Percentiles rank a stretch among this genome's conserved stretches.
Evolutionary conservation across 1,140 invertebrate genomes (phyloP).

Genomic region (Drosophila orosa): DNA sequence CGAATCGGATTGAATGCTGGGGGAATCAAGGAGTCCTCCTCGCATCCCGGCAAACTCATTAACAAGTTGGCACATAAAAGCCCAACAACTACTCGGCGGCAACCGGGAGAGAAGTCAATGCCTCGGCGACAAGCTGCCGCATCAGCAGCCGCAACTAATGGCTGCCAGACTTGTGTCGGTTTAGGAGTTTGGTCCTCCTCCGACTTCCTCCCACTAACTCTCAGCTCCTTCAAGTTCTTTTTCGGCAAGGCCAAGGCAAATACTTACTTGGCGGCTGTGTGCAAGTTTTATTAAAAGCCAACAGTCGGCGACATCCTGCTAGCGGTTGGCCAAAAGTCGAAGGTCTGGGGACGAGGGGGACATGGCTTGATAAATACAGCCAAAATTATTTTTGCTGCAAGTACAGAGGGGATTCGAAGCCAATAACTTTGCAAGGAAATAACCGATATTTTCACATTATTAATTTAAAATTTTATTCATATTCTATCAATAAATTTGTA

Average conservation of each 20-base stretch:
- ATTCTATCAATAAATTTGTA: background rate
- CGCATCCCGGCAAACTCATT: slow-evolving; percentile 67
- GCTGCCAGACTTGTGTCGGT: slow-evolving; percentile 58
- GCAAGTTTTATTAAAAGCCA: slow-evolving; percentile 80
- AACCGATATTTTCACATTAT: background rate
- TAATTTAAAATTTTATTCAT: background rate
- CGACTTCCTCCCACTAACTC: background rate
- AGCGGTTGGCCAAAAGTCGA: slow-evolving; percentile 37
- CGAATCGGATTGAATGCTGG: slow-evolving; percentile 3
- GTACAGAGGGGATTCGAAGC: background rate
- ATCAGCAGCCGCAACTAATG: slow-evolving; percentile 73
- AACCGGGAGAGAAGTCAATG: slow-evolving; percentile 58
- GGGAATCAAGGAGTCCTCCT: background rate
- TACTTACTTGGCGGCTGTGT: slow-evolving; percentile 61
- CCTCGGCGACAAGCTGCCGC: slow-evolving; percentile 69
- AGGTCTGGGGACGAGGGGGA: slow-evolving; percentile 5
- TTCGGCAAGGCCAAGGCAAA: slow-evolving; percentile 58
- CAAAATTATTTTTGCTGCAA: slow-evolving; percentile 55
- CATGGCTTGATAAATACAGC: slow-evolving; percentile 68
- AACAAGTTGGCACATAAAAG: slow-evolving; percentile 80
- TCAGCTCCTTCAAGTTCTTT: slow-evolving; percentile 19
- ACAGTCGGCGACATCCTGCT: slow-evolving; percentile 67
- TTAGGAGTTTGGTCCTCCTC: slow-evolving; percentile 26
- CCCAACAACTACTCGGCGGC: slow-evolving; percentile 52
- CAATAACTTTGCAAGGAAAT: background rate